Percentiles rank a stretch among this genome's conserved stretches.
Evolutionary conservation across 1,140 invertebrate genomes (phyloP).

Genomic region (Callitettix versicolor): DNA sequence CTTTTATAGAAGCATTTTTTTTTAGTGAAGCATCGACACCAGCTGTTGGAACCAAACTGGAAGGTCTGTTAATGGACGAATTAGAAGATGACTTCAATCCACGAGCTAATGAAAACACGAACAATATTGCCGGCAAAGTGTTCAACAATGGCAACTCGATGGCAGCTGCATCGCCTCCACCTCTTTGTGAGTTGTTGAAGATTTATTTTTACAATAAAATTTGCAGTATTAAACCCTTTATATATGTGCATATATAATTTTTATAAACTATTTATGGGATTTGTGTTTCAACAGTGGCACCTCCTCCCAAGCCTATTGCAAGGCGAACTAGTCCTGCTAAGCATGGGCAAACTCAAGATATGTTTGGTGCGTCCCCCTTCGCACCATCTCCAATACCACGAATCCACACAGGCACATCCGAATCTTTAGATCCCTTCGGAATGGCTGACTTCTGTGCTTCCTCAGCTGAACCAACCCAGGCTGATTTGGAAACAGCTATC

Average conservation of each 20-base stretch:
- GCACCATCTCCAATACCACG: background rate
- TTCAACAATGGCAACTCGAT: slow-evolving; percentile 7
- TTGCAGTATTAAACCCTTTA: too few species aligned
- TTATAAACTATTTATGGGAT: too few species aligned
- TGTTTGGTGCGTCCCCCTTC: slow-evolving; percentile 23
- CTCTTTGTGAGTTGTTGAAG: slow-evolving; percentile 12
- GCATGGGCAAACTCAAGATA: slow-evolving; percentile 12
- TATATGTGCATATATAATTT: too few species aligned
- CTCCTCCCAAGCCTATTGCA: slow-evolving; percentile 21
- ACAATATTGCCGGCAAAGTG: background rate
- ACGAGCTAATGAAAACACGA: slow-evolving; percentile 46
- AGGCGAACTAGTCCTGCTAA: slow-evolving; percentile 19
- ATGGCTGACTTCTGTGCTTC: slow-evolving; percentile 60
- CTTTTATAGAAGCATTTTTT: too few species aligned
- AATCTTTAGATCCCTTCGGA: slow-evolving; percentile 56
- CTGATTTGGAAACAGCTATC: slow-evolving; percentile 56
- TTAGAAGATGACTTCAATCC: slow-evolving; percentile 69
- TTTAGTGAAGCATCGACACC: slow-evolving; percentile 35
- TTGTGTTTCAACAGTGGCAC: slow-evolving; percentile 19
- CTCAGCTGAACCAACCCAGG: slow-evolving; percentile 36
- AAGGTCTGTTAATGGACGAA: slow-evolving; percentile 72
- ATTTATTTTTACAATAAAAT: too few species aligned
- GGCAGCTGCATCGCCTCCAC: slow-evolving; percentile 12
- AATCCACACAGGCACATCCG: background rate
- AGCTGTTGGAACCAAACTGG: slow-evolving; percentile 63